Evolutionary conservation across 2,113 vertebrate genomes (phyloP).

Genomic region (Holacanthus passer): DNA sequence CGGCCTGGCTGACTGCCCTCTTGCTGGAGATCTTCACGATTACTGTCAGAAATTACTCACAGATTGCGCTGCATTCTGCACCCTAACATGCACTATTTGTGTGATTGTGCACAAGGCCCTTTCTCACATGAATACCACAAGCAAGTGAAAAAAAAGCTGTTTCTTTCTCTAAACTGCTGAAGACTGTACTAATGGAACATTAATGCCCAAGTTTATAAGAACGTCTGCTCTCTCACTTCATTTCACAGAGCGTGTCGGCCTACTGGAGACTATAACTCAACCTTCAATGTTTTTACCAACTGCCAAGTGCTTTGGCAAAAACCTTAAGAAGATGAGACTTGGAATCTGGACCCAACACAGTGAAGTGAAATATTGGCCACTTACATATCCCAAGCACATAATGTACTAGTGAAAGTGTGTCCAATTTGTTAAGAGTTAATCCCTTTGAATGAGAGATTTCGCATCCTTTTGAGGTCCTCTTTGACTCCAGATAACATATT

Average conservation of each 20-base stretch:
- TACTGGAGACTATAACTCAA: constrained; percentile 35
- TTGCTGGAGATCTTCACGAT: constrained; percentile 74
- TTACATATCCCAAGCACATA: constrained; percentile 52
- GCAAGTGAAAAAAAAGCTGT: constrained; percentile 32
- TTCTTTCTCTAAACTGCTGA: constrained; percentile 64
- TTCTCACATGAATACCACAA: constrained; percentile 39
- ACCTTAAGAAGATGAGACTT: background rate
- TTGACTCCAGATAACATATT: constrained; percentile 6
- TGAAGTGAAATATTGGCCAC: constrained; percentile 32
- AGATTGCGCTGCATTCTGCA: constrained; percentile 74
- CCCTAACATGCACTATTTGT: constrained; percentile 26
- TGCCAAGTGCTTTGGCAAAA: constrained; percentile 18
- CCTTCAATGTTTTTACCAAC: constrained; percentile 14
- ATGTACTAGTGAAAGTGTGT: constrained; percentile 47
- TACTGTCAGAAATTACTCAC: constrained; percentile 82
- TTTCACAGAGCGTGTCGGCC: constrained; percentile 25
- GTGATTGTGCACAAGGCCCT: constrained; percentile 22
- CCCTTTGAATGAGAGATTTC: constrained; percentile 4
- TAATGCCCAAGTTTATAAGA: constrained; percentile 49
- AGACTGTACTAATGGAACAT: constrained; percentile 59
- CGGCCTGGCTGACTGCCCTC: constrained; percentile 62
- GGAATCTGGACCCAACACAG: constrained; percentile 4
- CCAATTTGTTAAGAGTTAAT: constrained; percentile 49
- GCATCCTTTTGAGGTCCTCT: constrained; percentile 1
- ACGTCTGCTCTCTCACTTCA: constrained; percentile 34